Conservation (phyloP, 2,113 vertebrate genomes). For the Excalfactoria chinensis region DNA sequence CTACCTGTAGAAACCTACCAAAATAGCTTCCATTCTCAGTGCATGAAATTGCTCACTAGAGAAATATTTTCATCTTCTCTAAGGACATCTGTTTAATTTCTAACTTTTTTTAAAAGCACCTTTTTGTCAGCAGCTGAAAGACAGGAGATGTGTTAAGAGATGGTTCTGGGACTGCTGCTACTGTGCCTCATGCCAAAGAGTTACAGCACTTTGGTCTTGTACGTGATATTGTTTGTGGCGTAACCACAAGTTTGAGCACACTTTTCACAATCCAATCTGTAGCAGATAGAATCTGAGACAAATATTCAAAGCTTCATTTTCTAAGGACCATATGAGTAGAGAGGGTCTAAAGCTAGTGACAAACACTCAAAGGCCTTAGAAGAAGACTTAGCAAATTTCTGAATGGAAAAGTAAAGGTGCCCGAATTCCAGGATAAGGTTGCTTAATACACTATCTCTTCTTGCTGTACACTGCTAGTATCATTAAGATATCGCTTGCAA, state of each 20-base stretch:
- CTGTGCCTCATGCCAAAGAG: neutral
- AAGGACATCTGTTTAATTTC: neutral
- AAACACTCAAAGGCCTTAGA: neutral
- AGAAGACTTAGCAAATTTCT: neutral
- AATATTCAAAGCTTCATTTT: neutral
- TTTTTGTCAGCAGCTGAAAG: slow-evolving; percentile 5
- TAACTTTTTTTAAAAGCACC: neutral
- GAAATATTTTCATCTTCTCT: slow-evolving; percentile 7
- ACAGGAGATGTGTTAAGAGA: neutral
- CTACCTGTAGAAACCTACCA: neutral
- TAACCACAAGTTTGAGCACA: neutral
- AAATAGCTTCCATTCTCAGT: neutral
- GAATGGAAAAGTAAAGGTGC: neutral
- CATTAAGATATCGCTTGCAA: neutral
- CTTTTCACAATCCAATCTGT: neutral
- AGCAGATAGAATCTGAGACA: neutral
- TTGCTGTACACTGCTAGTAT: neutral
- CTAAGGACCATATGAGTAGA: neutral
- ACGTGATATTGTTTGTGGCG: neutral
- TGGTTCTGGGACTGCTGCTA: neutral
- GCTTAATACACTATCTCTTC: neutral
- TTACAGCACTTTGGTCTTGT: neutral
- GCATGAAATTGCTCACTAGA: neutral
- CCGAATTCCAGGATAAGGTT: neutral
- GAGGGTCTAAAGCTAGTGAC: neutral